phyloP scores from a whole-genome alignment of 2,113 vertebrate species.

The Petaurus breviceps region DNA sequence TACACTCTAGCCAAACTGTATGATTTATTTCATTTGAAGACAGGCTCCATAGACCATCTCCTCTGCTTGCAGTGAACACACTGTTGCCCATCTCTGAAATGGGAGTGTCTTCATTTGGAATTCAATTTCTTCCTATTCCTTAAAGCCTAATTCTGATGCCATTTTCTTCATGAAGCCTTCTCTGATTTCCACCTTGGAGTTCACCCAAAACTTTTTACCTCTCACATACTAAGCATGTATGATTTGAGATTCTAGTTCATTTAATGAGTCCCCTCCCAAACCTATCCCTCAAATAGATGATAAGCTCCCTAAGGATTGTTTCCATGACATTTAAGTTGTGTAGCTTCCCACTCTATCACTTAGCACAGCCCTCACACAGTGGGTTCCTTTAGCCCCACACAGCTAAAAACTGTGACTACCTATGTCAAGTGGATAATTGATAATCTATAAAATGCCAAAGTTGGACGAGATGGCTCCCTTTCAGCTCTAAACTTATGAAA shows the following conservation, averaged over 20 bases:
- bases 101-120: neutral
- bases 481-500: too few species aligned
- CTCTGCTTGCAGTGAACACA: too few species aligned
- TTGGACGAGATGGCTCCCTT: too few species aligned
- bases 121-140: neutral
- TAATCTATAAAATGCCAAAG: too few species aligned
- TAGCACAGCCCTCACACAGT: neutral
- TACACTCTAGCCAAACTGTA: neutral
- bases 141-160: too few species aligned
- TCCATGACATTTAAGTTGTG: neutral
- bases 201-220: neutral
- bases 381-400: neutral
- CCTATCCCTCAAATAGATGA: neutral
- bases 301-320: neutral
- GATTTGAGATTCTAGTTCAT: neutral
- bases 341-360: neutral
- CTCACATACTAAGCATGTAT: neutral
- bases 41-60: neutral
- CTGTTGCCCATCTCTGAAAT: neutral
- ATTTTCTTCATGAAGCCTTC: neutral
- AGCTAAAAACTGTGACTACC: neutral
- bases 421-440: slow-evolving; percentile 5
- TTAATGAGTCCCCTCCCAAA: neutral
- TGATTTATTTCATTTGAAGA: neutral
- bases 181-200: neutral